A percentile compares a stretch with the other conserved stretches of the same genome.
Evolutionary conservation across 2,113 vertebrate species (phyloP).

Genomic region (Eretmochelys imbricata): DNA sequence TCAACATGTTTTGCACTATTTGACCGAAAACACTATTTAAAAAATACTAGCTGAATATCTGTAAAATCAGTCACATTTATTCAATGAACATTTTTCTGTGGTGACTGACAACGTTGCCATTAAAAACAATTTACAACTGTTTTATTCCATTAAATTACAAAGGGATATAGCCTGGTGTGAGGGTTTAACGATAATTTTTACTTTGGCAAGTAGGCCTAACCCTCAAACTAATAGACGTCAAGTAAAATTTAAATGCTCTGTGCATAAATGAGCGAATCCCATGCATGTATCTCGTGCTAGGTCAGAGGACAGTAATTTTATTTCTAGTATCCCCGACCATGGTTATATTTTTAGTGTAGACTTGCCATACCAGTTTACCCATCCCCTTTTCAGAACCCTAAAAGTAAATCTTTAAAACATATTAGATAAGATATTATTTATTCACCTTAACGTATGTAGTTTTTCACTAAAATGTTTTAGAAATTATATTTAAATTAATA

Average conservation of each 20-base stretch:
- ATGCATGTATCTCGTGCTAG: constrained; percentile 45
- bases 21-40: not conserved
- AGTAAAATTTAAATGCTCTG: not conserved
- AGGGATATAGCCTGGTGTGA: not conserved
- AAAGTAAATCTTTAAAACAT: not conserved
- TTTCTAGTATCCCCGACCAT: constrained; percentile 48
- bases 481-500: not conserved
- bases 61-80: not conserved
- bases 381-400: not conserved
- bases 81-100: not conserved
- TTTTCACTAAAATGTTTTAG: too few species aligned
- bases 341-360: not conserved
- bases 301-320: constrained; percentile 44
- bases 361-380: not conserved
- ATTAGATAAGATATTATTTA: not conserved
- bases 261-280: constrained; percentile 41
- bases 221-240: not conserved
- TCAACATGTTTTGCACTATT: not conserved
- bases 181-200: constrained; percentile 6
- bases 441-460: too few species aligned
- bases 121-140: not conserved
- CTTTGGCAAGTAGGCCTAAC: constrained; percentile 52
- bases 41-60: not conserved
- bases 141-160: not conserved
- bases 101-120: not conserved